Evolutionary conservation across 2,113 vertebrate species (phyloP).

Genomic region (Carollia perspicillata): DNA sequence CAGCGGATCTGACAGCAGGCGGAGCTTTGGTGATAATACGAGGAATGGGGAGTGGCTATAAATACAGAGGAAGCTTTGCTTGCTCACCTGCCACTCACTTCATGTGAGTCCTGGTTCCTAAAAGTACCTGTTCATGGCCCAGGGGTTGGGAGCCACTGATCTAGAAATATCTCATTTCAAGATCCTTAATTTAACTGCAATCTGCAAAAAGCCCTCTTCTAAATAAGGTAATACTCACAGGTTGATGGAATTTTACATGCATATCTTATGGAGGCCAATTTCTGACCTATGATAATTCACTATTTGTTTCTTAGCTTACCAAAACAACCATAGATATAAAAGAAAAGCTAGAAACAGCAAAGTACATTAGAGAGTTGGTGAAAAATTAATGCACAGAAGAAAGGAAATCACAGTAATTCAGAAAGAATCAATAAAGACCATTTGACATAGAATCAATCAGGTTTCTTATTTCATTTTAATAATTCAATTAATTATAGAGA

Average conservation of each 20-base stretch:
- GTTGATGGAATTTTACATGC: not conserved
- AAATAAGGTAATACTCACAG: not conserved
- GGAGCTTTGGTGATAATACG: no score
- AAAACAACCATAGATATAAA: not conserved
- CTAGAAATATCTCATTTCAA: not conserved
- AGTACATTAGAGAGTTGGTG: not conserved
- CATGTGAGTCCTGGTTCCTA: no score
- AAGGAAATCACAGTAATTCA: not conserved
- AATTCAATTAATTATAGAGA: not conserved
- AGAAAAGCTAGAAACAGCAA: not conserved
- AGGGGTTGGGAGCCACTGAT: not conserved
- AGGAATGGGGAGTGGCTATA: no score
- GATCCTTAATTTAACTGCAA: conserved; percentile 2
- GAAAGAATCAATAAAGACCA: not conserved
- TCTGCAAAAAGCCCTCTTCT: not conserved
- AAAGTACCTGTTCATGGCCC: no score
- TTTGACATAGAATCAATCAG: no score
- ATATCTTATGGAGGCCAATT: not conserved
- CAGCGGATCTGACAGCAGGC: no score
- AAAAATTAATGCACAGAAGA: not conserved
- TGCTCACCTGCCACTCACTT: no score
- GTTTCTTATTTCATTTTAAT: no score
- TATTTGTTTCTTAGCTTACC: not conserved
- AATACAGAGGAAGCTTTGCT: no score
- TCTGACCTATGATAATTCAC: not conserved